Base-by-base conservation (phyloP, 1,140 invertebrate genomes). In the Muscidifurax raptorellus region DNA sequence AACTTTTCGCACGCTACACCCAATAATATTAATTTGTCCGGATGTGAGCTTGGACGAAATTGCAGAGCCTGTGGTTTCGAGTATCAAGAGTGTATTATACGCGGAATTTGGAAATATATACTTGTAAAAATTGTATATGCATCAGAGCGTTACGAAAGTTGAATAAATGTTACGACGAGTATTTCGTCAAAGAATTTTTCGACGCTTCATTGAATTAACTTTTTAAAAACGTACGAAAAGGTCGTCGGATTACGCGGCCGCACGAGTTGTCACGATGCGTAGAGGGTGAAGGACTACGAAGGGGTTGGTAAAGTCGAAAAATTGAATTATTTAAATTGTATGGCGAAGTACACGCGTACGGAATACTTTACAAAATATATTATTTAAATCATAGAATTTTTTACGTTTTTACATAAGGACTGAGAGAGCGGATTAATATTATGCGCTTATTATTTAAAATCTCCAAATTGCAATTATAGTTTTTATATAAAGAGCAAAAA, bases 291-390 rank as follows among this genome's bases (percentile, higher is more conserved):
- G 18, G 28, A 28, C 2, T 32, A 22, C 15, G 52, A 59, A 77
- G 9, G 36, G 47, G n/a, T 77, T 64, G 75, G 77, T 25, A 15
- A 36, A 67, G 52, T 36, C 30, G 27, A 22, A 79, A 67, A 79
- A 79, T 79, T 79, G 59, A 40, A 79, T 79, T 66, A 79, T 67
- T 79, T 67, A 67, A 66, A 67, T 79, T 67, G 77, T 40, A 79
- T 67, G 32, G 59, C 52, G 59, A 59, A 12, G 27, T 32, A 10
- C 52, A 40, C 32, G 32, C 59, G n/a, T n/a, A 25, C 59, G 27
- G 75, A 77, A 77, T 77, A 27, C 75, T 77, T 77, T 64, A 77
- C 64, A 32, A 64, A 59, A 28, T 64, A 64, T 47, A 59, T 22
- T 59, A 22, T 64, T 77, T 59, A 47, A n/a, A 27, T 9, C n/a